Base-by-base conservation (phyloP, 92 coral and sea anemone species). In the Meandrina meandrites region DNA sequence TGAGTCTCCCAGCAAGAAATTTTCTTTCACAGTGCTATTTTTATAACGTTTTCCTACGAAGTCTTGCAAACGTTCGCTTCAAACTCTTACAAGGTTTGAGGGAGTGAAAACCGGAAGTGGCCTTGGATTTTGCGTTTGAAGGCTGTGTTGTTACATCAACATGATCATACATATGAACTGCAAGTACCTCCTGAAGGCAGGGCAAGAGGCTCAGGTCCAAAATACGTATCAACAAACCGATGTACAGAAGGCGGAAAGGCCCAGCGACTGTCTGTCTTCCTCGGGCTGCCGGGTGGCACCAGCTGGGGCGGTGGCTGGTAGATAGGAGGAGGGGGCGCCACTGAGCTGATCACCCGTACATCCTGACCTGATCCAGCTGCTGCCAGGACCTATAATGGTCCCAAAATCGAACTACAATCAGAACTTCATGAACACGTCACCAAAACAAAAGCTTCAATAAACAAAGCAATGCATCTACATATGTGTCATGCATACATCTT, bases 231-330 rank as follows among this genome's bases (percentile, higher is more conserved):
- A n/a, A 91, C 90, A 48, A 89, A 89, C 58, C 99, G 95, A 85
- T 95, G 99, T 28, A 97, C 96, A 19, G 92, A 86, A 4, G 99
- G 99, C 28, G 99, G 99, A 84, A 97, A 90, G 15, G 88, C 92
- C 99, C 99, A 97, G 31, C 98, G 92, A 10, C 90, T 76, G 16
- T 95, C 98, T 81, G 74, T 42, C 93, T 94, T 87, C 83, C 92
- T 87, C 50, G 98, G 92, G 45, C 98, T 85, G 83, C 79, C 53
- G 36, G 96, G 97, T 13, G 92, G 91, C 40, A 92, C 85, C 70
- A 70, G 75, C n/a, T n/a, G n/a, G n/a, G 89, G 32, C 28, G 66
- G 86, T 16, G 89, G 78, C 27, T 85, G 86, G 70, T 76, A 89
- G 10, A 86, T 45, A 57, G 84, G 88, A 1, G 94, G 92, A 1